Evolutionary conservation across 1,140 invertebrate species (phyloP), one percentile per base, ranked within the genome.

Genomic region (Andrena cerasifolii): DNA sequence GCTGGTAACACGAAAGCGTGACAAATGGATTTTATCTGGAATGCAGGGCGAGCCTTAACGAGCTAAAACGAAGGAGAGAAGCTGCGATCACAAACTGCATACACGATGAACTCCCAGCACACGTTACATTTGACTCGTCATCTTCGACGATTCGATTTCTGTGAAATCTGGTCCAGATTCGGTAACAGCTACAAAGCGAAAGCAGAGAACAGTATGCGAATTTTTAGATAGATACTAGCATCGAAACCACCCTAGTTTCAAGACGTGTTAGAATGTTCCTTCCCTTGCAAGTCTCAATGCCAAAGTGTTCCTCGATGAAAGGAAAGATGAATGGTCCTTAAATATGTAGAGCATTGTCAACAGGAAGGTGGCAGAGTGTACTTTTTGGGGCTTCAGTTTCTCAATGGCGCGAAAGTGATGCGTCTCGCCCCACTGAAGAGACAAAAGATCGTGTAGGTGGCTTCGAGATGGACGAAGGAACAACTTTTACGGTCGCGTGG

Each of bases 401-500:
- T 58, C 40, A 61, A 51, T 66, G 51, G 43, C 28, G 59, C 51
- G 26, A 77, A 80, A 70, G 47, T 77, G 77, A 80, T 43, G 40
- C 36, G 43, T 45, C 28, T 61, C 28, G 63, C 24, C 65, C 67
- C 24, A 26, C 58, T 16, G 21, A 67, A 56, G 65, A 53, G 21
- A 58, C 47, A 62, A 77, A 53, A 70, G 77, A 63, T 47, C 62
- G 63, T 36, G 51, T 33, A 31, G 40, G 59, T n/a, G 45, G 33
- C 54, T 33, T 45, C 45, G 33, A 26, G 36, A 51, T 33, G 18
- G 59, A 68, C 47, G 54, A 59, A 26, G 47, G 14, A n/a, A 26
- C 31, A 49, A 65, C 47, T 82, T 71, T 81, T 77, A 77, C 36
- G 59, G 58, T 80, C 45, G 21, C 65, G 49, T 70, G 59, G 33